These are phyloP conservation scores for Corythornis cristatus DNA, from an alignment of 2,113 vertebrate species.

Conservation along the genomic window DNA sequence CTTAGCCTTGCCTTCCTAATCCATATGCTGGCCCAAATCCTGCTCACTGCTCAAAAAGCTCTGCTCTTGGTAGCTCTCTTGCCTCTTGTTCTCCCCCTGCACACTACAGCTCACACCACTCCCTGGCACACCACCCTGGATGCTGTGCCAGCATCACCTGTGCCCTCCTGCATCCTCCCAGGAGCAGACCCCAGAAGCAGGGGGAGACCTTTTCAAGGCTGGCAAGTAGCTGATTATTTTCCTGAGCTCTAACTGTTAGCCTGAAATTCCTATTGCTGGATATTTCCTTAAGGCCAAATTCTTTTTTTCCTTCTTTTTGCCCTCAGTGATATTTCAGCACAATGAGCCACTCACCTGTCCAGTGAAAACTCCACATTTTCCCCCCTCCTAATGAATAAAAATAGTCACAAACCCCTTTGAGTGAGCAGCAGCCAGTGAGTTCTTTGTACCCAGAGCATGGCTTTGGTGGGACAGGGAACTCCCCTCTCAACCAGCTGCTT, in stretches of 20 bases:
- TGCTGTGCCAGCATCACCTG: neutral
- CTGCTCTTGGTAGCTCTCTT: neutral
- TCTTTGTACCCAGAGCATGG: neutral
- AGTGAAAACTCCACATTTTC: neutral
- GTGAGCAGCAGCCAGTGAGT: neutral
- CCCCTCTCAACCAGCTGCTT: neutral
- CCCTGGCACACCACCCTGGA: neutral
- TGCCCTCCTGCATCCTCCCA: neutral
- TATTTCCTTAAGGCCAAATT: neutral
- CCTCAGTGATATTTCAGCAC: neutral
- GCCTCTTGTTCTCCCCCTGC: rapidly evolving
- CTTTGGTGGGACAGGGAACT: neutral
- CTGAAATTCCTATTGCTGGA: neutral
- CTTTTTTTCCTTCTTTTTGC: neutral
- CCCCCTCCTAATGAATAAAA: neutral
- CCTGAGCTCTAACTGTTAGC: neutral
- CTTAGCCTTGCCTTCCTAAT: neutral
- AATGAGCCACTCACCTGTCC: neutral
- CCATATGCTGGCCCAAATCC: neutral
- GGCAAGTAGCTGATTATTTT: neutral
- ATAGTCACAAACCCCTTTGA: neutral
- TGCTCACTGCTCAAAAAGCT: neutral
- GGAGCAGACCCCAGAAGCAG: neutral
- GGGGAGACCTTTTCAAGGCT: neutral
- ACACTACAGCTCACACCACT: neutral